Evolutionary conservation across 64 coral and sea anemone genomes (phyloP).

Genomic region (Montipora capricornis): DNA sequence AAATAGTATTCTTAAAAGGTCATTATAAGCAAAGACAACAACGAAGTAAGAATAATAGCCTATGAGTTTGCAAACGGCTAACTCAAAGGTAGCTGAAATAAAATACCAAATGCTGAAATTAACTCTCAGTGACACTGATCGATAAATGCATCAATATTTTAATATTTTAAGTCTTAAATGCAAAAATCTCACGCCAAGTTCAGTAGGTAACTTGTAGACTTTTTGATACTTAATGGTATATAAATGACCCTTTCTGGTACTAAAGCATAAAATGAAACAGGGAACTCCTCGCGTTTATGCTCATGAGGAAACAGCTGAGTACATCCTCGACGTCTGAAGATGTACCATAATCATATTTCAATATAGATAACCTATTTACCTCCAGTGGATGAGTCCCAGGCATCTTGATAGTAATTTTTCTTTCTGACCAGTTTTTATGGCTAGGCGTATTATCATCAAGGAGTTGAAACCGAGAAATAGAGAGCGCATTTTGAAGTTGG

Average conservation of each 20-base stretch:
- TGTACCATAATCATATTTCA: neutral
- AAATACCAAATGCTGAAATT: too few species aligned
- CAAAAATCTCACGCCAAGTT: neutral
- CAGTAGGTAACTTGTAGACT: neutral
- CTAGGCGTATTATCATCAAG: neutral
- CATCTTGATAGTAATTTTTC: slow-evolving; percentile 11
- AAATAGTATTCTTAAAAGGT: too few species aligned
- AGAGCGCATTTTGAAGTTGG: too few species aligned
- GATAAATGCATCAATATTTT: neutral
- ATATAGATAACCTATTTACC: neutral
- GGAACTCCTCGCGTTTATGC: neutral
- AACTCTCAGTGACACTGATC: too few species aligned
- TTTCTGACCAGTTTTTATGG: neutral
- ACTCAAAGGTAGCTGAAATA: too few species aligned
- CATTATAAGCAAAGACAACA: too few species aligned
- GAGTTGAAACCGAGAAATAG: neutral
- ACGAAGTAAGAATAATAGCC: too few species aligned
- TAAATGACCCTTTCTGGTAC: neutral
- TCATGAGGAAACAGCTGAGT: neutral
- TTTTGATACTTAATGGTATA: neutral
- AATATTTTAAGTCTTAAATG: neutral
- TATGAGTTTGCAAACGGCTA: too few species aligned
- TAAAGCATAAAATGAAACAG: neutral
- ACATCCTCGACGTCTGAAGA: neutral
- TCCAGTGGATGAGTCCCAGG: slow-evolving; percentile 36